Percentiles rank a stretch among this genome's conserved stretches.
phyloP scores from a whole-genome alignment of 1,140 invertebrate species.

The Rhizoglyphus robini region DNA sequence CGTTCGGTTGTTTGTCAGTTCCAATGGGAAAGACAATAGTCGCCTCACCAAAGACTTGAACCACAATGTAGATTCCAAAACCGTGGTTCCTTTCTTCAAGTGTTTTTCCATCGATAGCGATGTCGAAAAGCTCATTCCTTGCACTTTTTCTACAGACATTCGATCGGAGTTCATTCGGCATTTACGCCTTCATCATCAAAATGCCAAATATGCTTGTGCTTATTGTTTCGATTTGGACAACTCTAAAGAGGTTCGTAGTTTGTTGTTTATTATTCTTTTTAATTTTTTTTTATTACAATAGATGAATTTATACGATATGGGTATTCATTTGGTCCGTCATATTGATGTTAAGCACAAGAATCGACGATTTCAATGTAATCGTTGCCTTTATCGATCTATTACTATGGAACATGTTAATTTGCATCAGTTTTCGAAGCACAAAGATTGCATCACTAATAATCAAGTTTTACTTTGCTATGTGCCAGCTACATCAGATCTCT shows the following conservation, averaged over 20 bases:
- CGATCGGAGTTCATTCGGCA: neutral
- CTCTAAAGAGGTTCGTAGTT: neutral
- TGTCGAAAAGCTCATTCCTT: no score
- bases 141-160: no score
- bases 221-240: neutral
- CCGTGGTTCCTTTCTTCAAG: no score
- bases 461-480: neutral
- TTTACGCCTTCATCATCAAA: neutral
- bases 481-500: neutral
- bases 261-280: neutral
- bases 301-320: no score
- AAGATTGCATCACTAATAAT: neutral
- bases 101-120: no score
- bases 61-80: no score
- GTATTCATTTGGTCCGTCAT: neutral
- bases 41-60: no score
- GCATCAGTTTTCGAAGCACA: neutral
- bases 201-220: neutral
- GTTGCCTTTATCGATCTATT: neutral
- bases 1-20: neutral
- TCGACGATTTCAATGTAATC: slow-evolving; percentile 4
- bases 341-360: neutral
- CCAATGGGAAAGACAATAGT: no score
- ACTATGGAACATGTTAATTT: slow-evolving; percentile 10
- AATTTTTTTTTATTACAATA: neutral